Conservation (phyloP, 2,888 invertebrate species). For the Steromphala cineraria region DNA sequence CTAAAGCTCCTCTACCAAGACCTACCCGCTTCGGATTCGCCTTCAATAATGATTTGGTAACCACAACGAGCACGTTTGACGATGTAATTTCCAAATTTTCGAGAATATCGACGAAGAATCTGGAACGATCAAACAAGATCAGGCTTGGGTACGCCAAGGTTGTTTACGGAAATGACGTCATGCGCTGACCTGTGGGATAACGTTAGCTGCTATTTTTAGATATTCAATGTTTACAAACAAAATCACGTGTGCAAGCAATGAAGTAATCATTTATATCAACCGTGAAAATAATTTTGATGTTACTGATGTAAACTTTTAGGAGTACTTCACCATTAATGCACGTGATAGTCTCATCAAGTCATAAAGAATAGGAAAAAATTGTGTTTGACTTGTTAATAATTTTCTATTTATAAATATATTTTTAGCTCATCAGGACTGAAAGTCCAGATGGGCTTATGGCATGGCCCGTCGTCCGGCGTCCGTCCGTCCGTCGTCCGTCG, state of each 20-base stretch:
- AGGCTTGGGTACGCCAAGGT: constrained; percentile 29
- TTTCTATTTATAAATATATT: too few relatives aligned
- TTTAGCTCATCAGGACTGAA: too few relatives aligned
- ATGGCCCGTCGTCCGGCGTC: too few relatives aligned
- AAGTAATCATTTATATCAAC: too few relatives aligned
- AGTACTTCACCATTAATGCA: too few relatives aligned
- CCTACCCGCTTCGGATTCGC: background rate
- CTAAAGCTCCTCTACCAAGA: background rate
- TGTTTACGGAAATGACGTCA: constrained; percentile 49
- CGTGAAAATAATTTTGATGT: too few relatives aligned
- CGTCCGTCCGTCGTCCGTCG: too few relatives aligned
- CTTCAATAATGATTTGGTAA: background rate
- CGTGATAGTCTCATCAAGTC: too few relatives aligned
- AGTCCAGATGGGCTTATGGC: too few relatives aligned
- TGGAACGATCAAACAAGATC: background rate
- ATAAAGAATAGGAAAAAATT: too few relatives aligned
- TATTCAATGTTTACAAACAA: constrained; percentile 1
- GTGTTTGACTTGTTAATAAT: too few relatives aligned
- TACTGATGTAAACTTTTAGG: too few relatives aligned
- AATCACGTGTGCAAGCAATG: background rate
- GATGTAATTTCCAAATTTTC: background rate
- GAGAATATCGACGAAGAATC: background rate
- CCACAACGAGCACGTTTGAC: background rate
- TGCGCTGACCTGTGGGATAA: constrained; percentile 14
- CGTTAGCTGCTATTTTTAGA: background rate